A percentile compares a stretch with the other conserved stretches of the same genome.
These are phyloP conservation scores for Aleiodes sp. DNA, from an alignment of 1,140 invertebrate genomes.

Conservation along the genomic window DNA sequence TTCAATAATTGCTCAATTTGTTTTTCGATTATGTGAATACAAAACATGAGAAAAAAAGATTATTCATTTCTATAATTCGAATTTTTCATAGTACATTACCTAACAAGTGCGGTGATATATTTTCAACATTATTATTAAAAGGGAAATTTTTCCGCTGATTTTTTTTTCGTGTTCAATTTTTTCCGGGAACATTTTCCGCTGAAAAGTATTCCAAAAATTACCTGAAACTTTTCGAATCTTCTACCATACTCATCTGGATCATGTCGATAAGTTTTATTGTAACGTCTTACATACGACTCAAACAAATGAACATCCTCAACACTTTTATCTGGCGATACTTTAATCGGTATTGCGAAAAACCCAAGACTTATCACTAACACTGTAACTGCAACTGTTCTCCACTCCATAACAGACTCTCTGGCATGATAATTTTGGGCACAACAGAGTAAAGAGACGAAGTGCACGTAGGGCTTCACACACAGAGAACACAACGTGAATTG, in stretches of 20 bases:
- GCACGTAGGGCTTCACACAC: background rate
- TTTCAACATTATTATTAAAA: too few relatives aligned
- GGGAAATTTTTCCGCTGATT: too few relatives aligned
- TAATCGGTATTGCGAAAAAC: conserved; percentile 67
- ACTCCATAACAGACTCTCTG: conserved; percentile 54
- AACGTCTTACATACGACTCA: conserved; percentile 70
- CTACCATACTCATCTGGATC: conserved; percentile 69
- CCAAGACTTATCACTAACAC: conserved; percentile 59
- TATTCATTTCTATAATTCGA: too few relatives aligned
- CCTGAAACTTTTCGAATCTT: conserved; percentile 74
- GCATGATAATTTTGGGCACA: conserved; percentile 40
- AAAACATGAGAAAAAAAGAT: too few relatives aligned
- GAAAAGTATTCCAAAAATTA: too few relatives aligned
- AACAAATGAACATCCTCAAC: conserved; percentile 66
- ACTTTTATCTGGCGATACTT: conserved; percentile 48
- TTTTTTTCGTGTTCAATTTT: too few relatives aligned
- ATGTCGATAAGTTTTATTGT: conserved; percentile 75
- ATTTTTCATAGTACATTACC: too few relatives aligned
- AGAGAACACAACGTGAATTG: conserved; percentile 27
- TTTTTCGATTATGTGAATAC: too few relatives aligned
- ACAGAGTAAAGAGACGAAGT: conserved; percentile 10
- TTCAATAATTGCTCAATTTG: too few relatives aligned
- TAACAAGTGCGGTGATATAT: too few relatives aligned
- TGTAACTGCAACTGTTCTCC: conserved; percentile 53
- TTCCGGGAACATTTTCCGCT: too few relatives aligned